Base-by-base conservation (phyloP, 2,113 vertebrate genomes). In the Sorex fumeus region DNA sequence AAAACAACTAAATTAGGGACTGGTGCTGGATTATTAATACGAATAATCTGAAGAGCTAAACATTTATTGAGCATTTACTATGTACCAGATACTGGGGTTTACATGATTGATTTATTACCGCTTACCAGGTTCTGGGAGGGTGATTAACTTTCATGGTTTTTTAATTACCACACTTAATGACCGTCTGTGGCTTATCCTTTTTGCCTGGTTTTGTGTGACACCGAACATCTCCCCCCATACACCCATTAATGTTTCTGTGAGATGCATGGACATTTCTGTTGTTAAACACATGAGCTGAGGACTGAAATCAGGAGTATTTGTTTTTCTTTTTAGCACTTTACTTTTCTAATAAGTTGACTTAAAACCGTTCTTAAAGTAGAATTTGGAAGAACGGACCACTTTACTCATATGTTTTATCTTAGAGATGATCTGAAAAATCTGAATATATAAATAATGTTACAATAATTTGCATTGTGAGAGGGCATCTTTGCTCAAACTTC, bases 321-420 rank as follows among this genome's bases (percentile, higher is more conserved):
- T 70, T 66, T 90, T 87, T 83, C 27, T 87, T 91, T 90, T 91
- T n/a, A 77, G n/a, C 19, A n/a, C 92, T 88, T 92, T 94, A 57
- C 27, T 71, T 91, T 76, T 91, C 23, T 2, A 69, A 1, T 67
- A 80, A 88, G 21, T 91, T 76, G 23, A 34, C 10, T 88, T 91
- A 87, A 86, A 88, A 66, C n/a, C 15, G 87, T 12, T 13, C 12
- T 92, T 64, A 70, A 34, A n/a, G 72, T 86, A 40, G 45, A 88
- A 67, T 91, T 91, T 92, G 74, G 28, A 82, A 85, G 43, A 32
- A 71, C 23, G 2, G 83, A 32, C 77, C 27, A 76, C 25, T 25
- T 36, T 86, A 62, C 57, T 76, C 23, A 9, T 64, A 72, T 34
- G 28, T 69, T 86, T 74, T 90, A 87, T 86, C 89, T 78, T 90